These are phyloP conservation scores for Mirounga angustirostris DNA, from an alignment of 2,113 vertebrate genomes.

Conservation along the genomic window DNA sequence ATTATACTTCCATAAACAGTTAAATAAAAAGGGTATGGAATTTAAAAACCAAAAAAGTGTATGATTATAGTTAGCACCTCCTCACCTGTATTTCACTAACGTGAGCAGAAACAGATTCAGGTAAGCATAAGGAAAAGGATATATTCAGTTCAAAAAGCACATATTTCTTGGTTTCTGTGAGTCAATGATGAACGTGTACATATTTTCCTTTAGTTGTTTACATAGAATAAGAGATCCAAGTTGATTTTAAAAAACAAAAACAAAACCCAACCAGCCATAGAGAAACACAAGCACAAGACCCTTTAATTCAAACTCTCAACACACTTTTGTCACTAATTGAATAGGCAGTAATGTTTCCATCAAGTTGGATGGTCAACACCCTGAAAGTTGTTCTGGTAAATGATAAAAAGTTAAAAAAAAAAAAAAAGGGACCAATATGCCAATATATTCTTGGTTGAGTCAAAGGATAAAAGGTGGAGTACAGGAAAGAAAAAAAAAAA, in stretches of 20 bases:
- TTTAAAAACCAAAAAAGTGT: background rate
- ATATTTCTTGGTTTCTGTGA: background rate
- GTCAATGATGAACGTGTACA: background rate
- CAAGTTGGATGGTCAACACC: background rate
- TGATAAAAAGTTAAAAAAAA: background rate
- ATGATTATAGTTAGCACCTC: background rate
- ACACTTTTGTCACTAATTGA: background rate
- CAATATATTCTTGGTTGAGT: background rate
- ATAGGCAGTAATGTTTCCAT: background rate
- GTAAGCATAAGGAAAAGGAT: background rate
- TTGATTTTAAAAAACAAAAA: background rate
- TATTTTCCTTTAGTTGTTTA: background rate
- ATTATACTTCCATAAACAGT: background rate
- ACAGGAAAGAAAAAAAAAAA: background rate
- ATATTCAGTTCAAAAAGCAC: background rate
- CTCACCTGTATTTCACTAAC: background rate
- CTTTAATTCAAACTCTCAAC: background rate
- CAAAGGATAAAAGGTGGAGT: slow-evolving; percentile 10
- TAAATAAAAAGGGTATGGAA: background rate
- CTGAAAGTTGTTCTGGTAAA: background rate
- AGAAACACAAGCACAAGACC: background rate
- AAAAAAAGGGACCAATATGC: background rate
- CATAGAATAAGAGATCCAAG: background rate
- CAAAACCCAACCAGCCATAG: background rate
- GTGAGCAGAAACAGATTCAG: background rate